Percentiles rank a stretch among this genome's conserved stretches.
Conservation (phyloP, 2,113 vertebrate species). For the Malaclemys terrapin region DNA sequence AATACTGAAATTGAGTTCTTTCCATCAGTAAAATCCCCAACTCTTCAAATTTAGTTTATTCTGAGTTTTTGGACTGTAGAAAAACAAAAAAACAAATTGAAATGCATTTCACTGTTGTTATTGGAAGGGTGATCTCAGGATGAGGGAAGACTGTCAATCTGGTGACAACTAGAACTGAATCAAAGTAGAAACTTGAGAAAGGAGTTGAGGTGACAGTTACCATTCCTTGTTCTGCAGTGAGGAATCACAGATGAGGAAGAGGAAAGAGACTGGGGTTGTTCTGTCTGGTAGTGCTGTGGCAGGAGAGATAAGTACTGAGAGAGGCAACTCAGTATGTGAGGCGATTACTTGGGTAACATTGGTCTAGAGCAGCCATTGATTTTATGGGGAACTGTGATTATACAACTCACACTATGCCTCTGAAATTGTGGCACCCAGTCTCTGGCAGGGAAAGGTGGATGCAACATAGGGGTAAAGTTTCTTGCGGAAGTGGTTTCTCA, state of each 20-base stretch:
- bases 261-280: not conserved
- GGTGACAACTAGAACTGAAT: not conserved
- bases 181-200: not conserved
- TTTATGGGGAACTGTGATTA: not conserved
- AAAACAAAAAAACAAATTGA: not conserved
- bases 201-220: not conserved
- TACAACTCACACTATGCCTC: not conserved
- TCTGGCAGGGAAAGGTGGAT: not conserved
- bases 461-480: not conserved
- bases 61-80: not conserved
- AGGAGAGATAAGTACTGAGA: not conserved
- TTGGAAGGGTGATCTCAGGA: not conserved
- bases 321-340: not conserved
- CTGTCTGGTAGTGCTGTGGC: not conserved
- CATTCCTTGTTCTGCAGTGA: not conserved
- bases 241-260: not conserved
- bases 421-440: not conserved
- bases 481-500: not conserved
- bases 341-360: not conserved
- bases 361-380: not conserved
- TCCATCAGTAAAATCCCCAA: not conserved
- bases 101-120: not conserved
- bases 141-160: not conserved
- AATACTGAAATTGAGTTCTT: not conserved
- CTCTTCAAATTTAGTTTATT: not conserved